Conservation (phyloP, 1,140 invertebrate species). For the Harlomillsia oculata region DNA sequence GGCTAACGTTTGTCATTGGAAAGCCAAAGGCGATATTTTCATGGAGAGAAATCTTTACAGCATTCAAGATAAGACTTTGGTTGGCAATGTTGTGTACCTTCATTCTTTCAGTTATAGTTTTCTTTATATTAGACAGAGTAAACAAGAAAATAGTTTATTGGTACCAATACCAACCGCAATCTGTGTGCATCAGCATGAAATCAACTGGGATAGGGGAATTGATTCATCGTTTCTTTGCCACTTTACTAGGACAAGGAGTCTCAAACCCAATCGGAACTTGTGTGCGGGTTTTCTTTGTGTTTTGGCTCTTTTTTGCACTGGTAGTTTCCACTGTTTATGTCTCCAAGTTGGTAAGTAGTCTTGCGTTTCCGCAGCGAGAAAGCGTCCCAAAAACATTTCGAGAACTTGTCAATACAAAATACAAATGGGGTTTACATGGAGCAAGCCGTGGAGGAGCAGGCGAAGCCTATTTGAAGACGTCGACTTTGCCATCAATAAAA, state of each 20-base stretch:
- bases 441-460: not conserved
- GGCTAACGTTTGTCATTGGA: not conserved
- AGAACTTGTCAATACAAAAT: not conserved
- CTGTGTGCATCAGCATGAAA: too few relatives aligned
- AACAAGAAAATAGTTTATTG: too few relatives aligned
- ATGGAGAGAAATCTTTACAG: conserved; percentile 1
- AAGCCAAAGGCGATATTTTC: not conserved
- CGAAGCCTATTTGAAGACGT: not conserved
- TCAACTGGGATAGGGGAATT: too few relatives aligned
- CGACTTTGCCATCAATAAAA: not conserved
- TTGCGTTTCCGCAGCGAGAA: not conserved
- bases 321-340: not conserved
- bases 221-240: not conserved
- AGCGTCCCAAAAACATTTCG: not conserved
- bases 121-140: not conserved
- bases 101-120: not conserved
- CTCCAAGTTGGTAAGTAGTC: not conserved
- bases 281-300: not conserved
- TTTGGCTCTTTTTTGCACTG: conserved; percentile 7
- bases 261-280: not conserved
- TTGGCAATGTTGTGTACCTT: not conserved
- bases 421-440: conserved; percentile 1
- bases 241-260: not conserved
- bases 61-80: not conserved
- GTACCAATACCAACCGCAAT: too few relatives aligned